Evolutionary conservation across 2,113 vertebrate genomes (phyloP), one percentile per base, ranked within the genome.

Genomic region (Aspiorhynchus laticeps): DNA sequence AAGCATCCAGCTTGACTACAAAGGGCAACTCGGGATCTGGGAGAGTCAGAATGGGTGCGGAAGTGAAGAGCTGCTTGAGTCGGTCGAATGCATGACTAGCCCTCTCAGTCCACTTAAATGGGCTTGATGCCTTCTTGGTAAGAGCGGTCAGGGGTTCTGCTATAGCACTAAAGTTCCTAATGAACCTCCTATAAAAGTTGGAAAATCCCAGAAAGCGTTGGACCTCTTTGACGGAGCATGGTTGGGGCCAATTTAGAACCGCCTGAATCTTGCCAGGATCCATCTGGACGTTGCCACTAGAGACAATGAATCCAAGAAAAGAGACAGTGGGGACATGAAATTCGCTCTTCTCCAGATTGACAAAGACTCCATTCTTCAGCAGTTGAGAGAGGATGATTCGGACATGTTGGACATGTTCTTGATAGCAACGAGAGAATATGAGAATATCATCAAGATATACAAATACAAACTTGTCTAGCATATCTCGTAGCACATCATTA

Each of bases 281-380:
- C 78, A 80, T 80, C 5, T 36, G 48, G 19, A 80, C 5, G 17
- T 14, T 31, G 8, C 80, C 80, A 31, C 12, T 67, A 15, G 80
- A 46, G 1, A 82, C 36, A 24, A 67, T 65, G 26, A 82, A 82
- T 17, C 61, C 80, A 8, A 82, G 61, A 26, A 69, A 82, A 10
- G 61, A 53, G 15, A 83, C 65, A 21, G 63, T 17, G 3, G 61
- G 9, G 1, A 51, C 38, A 48, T 83, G 81, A 12, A 83, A 69
- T 7, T 41, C 10, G 8, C 63, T 71, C 26, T 83, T 83, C 65
- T 83, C 81, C 1, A 83, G 65, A 14, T 53, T 83, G 0, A 83
- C 26, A 31, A 38, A 53, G 5, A 83, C n/a, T 15, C 31, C 17
- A 38, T 71, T 28, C 0, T 12, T 71, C 2, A 71, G 17, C 26